Evolutionary conservation across 2,113 vertebrate genomes (phyloP), one percentile per base, ranked within the genome.

Genomic region (Ailurus styani): DNA sequence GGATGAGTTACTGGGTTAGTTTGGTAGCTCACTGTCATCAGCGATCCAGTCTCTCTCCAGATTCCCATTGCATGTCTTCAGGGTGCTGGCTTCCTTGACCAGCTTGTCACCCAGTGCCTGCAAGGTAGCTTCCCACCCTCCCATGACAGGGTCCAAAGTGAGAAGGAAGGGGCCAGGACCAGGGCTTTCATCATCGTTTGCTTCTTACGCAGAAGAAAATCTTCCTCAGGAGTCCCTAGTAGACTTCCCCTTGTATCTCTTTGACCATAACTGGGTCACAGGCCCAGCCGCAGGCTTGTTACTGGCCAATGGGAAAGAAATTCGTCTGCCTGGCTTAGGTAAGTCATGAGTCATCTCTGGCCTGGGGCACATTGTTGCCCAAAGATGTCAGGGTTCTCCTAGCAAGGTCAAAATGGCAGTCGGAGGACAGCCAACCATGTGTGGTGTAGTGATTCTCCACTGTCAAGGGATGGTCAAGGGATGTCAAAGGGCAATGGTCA

Each of bases 11-110:
- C 23, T 3, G 0, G 7, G 10, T 42, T 52, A 37, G 20, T 47
- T 50, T 10, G 64, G 54, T 75, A 68, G 37, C 3, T 60, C 11
- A 0, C 0, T 13, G n/a, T 70, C 34, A 37, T 45, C 34, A 3
- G 27, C 17, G 10, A 11, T 40, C 52, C 20, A 0, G 2, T 29
- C 20, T 92, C 29, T 21, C 31, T 86, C 54, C 21, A 15, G 4
- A 6, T 83, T n/a, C 15, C 57, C 20, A 1, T 52, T 21, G 34
- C 47, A 55, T 79, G 0, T 34, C 68, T 54, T 87, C 45, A 4
- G 15, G 4, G 10, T 29, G 15, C 78, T n/a, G 75, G 50, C 4
- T 7, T 20, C 34, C 0, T 14, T 0, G 0, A 37, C 34, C 14
- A 29, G 47, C 55, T 66, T 77, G 11, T 27, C 29, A 18, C 50